phyloP scores from a whole-genome alignment of 2,888 invertebrate genomes.

The Anticlea derivata region DNA sequence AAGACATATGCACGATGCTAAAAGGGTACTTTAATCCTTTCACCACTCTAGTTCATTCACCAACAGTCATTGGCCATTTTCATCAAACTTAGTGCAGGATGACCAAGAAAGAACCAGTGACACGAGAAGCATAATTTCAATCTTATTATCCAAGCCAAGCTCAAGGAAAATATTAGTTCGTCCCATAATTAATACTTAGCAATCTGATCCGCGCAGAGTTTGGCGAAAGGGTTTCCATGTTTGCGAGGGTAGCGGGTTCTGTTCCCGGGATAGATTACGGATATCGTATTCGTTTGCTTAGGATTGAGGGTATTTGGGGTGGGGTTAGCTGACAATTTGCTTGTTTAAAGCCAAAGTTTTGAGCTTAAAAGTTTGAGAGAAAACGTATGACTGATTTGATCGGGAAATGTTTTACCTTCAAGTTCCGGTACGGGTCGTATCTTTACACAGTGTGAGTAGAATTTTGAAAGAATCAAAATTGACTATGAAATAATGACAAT shows the following conservation, averaged over 20 bases:
- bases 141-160: slow-evolving; percentile 12
- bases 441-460: too few species aligned
- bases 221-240: slow-evolving; percentile 58
- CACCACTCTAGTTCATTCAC: too few species aligned
- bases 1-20: too few species aligned
- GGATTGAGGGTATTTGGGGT: slow-evolving; percentile 38
- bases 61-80: too few species aligned
- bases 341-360: slow-evolving; percentile 3
- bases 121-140: background rate
- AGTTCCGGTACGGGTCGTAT: too few species aligned
- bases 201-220: slow-evolving; percentile 52
- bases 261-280: slow-evolving; percentile 53
- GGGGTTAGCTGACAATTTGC: slow-evolving; percentile 23
- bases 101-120: too few species aligned
- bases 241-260: slow-evolving; percentile 58
- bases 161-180: slow-evolving; percentile 20
- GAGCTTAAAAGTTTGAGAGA: background rate
- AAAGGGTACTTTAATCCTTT: too few species aligned
- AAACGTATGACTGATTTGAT: too few species aligned
- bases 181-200: slow-evolving; percentile 65
- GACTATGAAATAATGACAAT: too few species aligned
- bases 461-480: too few species aligned
- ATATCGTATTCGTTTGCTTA: slow-evolving; percentile 52
- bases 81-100: too few species aligned
- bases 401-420: too few species aligned